Evolutionary conservation across 2,797 vertebrate species (phyloP).

Genomic region (Sebastes goodei): DNA sequence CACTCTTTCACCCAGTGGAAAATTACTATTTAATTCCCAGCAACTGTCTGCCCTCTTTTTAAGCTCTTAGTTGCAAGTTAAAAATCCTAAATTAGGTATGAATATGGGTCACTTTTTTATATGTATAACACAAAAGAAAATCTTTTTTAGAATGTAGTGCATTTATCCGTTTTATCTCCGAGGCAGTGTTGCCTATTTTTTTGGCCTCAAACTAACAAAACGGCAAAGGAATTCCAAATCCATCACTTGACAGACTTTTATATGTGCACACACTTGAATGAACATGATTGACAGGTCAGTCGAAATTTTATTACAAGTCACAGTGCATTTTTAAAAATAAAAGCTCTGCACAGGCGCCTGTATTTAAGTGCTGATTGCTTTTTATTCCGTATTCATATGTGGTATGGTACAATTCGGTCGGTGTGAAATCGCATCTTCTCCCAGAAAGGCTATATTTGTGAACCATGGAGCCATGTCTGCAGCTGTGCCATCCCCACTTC

Average conservation of each 20-base stretch:
- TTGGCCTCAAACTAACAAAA: constrained; percentile 32
- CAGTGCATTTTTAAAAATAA: constrained; percentile 41
- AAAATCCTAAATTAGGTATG: constrained; percentile 55
- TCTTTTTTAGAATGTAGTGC: constrained; percentile 31
- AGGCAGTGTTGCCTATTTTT: constrained; percentile 27
- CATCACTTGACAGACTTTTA: constrained; percentile 41
- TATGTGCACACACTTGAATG: constrained; percentile 33
- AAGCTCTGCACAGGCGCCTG: constrained; percentile 40
- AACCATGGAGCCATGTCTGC: constrained; percentile 65
- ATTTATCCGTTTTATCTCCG: constrained; percentile 44
- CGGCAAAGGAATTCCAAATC: constrained; percentile 28
- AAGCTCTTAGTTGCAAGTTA: constrained; percentile 58
- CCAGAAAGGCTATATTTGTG: constrained; percentile 71
- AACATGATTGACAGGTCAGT: constrained; percentile 56
- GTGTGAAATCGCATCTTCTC: constrained; percentile 68
- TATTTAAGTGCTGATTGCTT: constrained; percentile 51
- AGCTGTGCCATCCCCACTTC: constrained; percentile 78
- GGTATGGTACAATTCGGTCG: constrained; percentile 40
- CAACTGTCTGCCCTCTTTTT: constrained; percentile 57
- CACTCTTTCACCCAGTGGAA: constrained; percentile 45
- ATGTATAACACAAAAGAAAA: constrained; percentile 39
- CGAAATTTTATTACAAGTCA: constrained; percentile 54
- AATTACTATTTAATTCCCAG: constrained; percentile 47
- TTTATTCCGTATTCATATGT: constrained; percentile 54
- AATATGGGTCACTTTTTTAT: constrained; percentile 63